Conservation (phyloP, 2,113 vertebrate species). For the Lophotis ruficrista region DNA sequence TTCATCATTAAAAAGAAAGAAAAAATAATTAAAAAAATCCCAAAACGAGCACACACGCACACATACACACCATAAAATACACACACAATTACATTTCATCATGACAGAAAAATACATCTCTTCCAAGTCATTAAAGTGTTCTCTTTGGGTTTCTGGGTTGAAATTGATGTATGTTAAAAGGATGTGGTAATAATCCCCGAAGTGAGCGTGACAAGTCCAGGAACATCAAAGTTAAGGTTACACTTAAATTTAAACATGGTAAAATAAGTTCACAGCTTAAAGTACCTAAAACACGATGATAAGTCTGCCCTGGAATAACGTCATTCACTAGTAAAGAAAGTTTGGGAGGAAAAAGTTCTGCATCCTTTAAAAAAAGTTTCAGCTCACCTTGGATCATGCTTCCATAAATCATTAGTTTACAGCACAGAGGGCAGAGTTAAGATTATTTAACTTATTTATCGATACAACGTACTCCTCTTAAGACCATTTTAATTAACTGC, state of each 20-base stretch:
- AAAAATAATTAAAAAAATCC: not conserved
- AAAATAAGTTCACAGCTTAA: not conserved
- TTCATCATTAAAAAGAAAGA: not conserved
- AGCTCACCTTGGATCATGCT: not conserved
- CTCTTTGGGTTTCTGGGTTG: not conserved
- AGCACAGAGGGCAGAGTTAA: not conserved
- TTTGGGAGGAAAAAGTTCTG: not conserved
- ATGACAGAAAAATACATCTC: not conserved
- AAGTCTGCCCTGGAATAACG: not conserved
- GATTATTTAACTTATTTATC: not conserved
- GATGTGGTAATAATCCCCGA: not conserved
- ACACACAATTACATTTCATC: not conserved
- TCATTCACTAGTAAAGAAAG: not conserved
- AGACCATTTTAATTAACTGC: not conserved
- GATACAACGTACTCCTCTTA: not conserved
- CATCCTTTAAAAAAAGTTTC: not conserved
- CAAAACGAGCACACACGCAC: too few species aligned
- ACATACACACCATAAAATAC: not conserved
- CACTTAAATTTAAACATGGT: not conserved
- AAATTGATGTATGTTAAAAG: not conserved
- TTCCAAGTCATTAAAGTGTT: slow-evolving; percentile 6
- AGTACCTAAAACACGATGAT: not conserved
- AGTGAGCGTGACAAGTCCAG: not conserved
- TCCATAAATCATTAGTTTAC: not conserved
- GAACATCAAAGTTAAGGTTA: not conserved